Evolutionary conservation across 2,113 vertebrate species (phyloP).

Genomic region (Bucco capensis): DNA sequence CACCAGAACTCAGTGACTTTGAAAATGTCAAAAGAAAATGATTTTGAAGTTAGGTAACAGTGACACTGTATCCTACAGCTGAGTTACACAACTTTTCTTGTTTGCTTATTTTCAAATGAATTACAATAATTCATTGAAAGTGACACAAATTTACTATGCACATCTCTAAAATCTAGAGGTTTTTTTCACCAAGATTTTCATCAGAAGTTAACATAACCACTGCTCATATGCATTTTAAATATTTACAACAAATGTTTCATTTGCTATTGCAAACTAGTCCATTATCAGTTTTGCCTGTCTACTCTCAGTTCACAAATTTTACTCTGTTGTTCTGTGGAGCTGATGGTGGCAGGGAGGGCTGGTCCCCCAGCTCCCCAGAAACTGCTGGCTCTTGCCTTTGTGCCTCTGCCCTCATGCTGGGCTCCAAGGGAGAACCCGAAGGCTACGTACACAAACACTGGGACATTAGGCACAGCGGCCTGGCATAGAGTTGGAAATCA

Average conservation of each 20-base stretch:
- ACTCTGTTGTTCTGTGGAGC: background rate
- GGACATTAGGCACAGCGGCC: background rate
- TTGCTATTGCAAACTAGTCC: background rate
- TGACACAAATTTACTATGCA: background rate
- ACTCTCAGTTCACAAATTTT: background rate
- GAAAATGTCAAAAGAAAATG: background rate
- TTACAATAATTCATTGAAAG: background rate
- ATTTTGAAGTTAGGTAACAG: background rate
- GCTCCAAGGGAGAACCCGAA: background rate
- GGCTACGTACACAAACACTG: background rate
- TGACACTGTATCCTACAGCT: background rate
- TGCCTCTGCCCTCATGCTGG: accelerated
- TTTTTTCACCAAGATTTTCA: background rate
- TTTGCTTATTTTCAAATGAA: background rate
- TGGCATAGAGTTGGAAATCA: background rate
- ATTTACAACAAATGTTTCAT: background rate
- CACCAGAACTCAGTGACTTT: background rate
- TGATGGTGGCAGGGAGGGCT: background rate
- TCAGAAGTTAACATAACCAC: background rate
- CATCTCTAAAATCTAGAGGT: background rate
- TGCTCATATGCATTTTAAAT: accelerated
- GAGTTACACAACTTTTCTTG: background rate
- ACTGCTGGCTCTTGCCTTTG: background rate
- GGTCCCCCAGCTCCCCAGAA: background rate
- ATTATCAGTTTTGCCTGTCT: background rate